Evolutionary conservation across 2,113 vertebrate genomes (phyloP).

Genomic region (Erythrocercus mccallii): DNA sequence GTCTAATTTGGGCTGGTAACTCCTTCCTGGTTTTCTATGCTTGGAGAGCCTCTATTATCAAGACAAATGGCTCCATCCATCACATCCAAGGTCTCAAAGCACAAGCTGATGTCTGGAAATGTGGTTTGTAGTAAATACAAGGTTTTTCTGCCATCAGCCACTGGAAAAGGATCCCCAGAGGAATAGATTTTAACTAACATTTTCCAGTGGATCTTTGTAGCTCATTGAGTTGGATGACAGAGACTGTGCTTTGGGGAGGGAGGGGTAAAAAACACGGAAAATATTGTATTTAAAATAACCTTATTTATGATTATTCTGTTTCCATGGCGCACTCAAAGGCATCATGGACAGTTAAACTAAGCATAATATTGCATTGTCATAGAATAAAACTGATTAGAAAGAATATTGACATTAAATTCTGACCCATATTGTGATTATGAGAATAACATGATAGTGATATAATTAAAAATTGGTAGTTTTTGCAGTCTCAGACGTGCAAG

Average conservation of each 20-base stretch:
- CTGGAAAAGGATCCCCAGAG: background rate
- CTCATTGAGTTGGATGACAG: background rate
- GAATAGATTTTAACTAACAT: background rate
- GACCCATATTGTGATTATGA: background rate
- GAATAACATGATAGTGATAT: background rate
- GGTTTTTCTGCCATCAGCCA: background rate
- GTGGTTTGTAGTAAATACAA: background rate
- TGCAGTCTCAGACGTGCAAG: background rate
- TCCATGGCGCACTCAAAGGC: background rate
- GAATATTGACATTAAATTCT: background rate
- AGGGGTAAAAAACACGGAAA: accelerated
- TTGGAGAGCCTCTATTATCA: background rate
- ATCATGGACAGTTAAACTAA: background rate
- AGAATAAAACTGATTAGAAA: background rate
- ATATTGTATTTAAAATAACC: background rate
- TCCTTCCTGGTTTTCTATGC: background rate
- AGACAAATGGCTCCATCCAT: background rate
- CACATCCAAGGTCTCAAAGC: background rate
- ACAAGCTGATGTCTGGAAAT: background rate
- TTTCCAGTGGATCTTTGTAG: background rate
- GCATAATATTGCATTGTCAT: background rate
- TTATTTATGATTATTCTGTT: background rate
- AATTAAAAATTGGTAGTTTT: background rate
- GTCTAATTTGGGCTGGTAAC: background rate
- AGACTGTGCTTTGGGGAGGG: background rate